These are phyloP conservation scores for Cyphomyrus plagiostoma DNA, from an alignment of 2,113 vertebrate species.

Conservation along the genomic window DNA sequence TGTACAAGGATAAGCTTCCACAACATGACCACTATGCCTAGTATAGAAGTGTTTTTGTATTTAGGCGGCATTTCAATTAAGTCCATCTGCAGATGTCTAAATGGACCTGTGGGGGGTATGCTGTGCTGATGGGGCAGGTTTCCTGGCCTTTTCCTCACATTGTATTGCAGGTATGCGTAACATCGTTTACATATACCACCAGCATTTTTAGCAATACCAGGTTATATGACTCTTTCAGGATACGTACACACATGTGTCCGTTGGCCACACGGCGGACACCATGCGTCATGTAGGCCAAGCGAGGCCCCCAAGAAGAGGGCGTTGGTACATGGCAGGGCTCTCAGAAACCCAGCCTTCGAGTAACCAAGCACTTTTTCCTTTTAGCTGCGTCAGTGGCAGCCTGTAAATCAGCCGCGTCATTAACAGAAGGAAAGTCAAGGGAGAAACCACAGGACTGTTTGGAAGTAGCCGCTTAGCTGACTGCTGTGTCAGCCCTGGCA, in stretches of 20 bases:
- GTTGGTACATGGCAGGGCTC: neutral
- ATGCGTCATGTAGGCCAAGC: neutral
- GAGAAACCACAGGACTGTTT: neutral
- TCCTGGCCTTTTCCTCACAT: neutral
- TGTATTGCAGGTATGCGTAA: neutral
- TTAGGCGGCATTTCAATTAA: neutral
- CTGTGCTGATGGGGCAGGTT: neutral
- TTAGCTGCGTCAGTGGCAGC: neutral
- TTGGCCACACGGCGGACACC: neutral
- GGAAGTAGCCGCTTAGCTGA: neutral
- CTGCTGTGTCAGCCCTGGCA: neutral
- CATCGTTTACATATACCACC: neutral
- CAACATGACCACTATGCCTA: neutral
- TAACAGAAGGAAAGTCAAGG: neutral
- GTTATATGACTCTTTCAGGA: neutral
- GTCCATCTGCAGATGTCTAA: neutral
- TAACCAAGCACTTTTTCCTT: neutral
- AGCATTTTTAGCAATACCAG: neutral
- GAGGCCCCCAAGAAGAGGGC: neutral
- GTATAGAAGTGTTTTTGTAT: neutral
- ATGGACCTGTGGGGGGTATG: neutral
- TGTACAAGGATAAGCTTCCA: neutral
- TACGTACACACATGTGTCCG: neutral
- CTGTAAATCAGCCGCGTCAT: constrained; percentile 1
- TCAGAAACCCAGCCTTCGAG: neutral